Evolutionary conservation across 2,888 invertebrate genomes (phyloP).

Genomic region (Steinernema carpocapsae): DNA sequence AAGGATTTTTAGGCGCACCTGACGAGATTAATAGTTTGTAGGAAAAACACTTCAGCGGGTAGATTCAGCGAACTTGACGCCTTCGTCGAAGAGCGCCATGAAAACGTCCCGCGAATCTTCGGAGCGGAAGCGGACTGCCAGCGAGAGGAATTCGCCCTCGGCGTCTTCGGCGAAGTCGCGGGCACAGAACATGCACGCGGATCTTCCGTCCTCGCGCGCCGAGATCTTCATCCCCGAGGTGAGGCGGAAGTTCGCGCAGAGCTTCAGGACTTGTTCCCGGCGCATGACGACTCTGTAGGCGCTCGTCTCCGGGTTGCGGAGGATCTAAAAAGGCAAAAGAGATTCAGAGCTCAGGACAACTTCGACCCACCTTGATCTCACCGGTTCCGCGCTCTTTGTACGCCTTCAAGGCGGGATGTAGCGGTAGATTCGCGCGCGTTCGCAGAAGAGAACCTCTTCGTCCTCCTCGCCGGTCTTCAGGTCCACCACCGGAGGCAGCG

Average conservation of each 20-base stretch:
- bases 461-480: slow-evolving; percentile 68
- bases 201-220: not conserved
- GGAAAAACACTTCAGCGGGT: no score
- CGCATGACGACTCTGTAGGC: slow-evolving; percentile 82
- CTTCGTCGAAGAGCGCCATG: slow-evolving; percentile 42
- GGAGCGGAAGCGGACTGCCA: slow-evolving; percentile 40
- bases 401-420: slow-evolving; percentile 59
- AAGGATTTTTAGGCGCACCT: no score
- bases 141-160: slow-evolving; percentile 19
- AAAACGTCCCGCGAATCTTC: slow-evolving; percentile 26
- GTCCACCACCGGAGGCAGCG: slow-evolving; percentile 64
- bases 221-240: slow-evolving; percentile 72
- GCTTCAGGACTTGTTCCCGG: slow-evolving; percentile 77
- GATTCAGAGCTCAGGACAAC: not conserved
- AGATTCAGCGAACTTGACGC: slow-evolving; percentile 30
- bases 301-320: slow-evolving; percentile 77
- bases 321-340: slow-evolving; percentile 63
- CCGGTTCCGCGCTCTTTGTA: slow-evolving; percentile 73
- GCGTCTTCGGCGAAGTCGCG: slow-evolving; percentile 37
- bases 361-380: slow-evolving; percentile 69
- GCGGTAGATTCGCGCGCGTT: slow-evolving; percentile 71
- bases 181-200: not conserved
- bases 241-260: slow-evolving; percentile 67
- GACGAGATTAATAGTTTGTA: no score
- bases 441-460: slow-evolving; percentile 67